Evolutionary conservation across 2,888 invertebrate genomes (phyloP), one percentile per base, ranked within the genome.

Genomic region (Blastobasis adustella): DNA sequence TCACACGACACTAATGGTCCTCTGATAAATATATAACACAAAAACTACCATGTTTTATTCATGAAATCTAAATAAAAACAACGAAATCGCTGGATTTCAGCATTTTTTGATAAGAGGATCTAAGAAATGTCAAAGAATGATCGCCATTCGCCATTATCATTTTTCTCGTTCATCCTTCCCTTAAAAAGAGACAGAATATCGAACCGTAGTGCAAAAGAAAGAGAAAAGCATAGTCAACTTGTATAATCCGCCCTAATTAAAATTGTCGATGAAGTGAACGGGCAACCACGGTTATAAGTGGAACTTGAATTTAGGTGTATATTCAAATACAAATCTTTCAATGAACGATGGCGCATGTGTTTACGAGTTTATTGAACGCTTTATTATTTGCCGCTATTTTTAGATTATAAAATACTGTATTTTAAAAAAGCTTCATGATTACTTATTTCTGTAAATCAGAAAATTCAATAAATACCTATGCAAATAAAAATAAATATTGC

Each of bases 301-400:
- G 36, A 67, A 61, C 62, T 56, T 58, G 44, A 56, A 69, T 59
- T 70, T 67, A 36, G 59, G 52, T 62, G 66, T 41, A 46, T 63
- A 57, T 51, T 54, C 45, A 46, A 54, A 47, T 61, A 65, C 64
- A 69, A 67, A 74, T 57, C 57, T 52, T 51, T 51, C 41, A 57
- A 56, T 61, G 63, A 62, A 53, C 59, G 75, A 73, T 76, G 75
- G 85, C 85, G 85, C 85, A 82, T 82, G 82, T 79, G 81, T 82
- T 75, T 71, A 63, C 67, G 71, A 76, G 69, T 81, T 79, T 86
- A 83, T 83, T 82, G 84, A 86, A 78, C 85, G 83, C 75, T 42
- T 52, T 52, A 52, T 72, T 72, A 65, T 66, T 70, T 70, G 58
- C 57, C 61, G 67, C 78, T 85, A 82, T 83, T 80, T 83, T 79